Evolutionary conservation across 2,113 vertebrate species (phyloP).

Genomic region (Aythya baeri): DNA sequence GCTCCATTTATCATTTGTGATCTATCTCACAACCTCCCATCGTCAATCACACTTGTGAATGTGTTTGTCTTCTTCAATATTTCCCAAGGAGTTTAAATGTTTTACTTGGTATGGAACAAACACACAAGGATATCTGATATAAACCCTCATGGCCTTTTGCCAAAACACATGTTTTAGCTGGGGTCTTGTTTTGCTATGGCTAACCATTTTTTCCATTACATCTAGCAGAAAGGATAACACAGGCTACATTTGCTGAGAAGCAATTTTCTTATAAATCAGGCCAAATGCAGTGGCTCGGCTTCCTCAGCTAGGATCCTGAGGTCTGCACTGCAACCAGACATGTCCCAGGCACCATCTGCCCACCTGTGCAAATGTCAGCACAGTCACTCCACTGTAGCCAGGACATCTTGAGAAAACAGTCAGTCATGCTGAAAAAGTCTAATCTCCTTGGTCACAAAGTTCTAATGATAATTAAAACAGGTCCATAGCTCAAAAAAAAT

Average conservation of each 20-base stretch:
- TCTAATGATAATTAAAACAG: background rate
- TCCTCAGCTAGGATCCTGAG: conserved; percentile 28
- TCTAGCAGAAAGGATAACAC: background rate
- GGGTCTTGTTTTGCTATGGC: background rate
- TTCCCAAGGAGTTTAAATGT: background rate
- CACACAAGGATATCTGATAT: background rate
- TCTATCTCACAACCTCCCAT: background rate
- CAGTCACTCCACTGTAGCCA: conserved; percentile 21
- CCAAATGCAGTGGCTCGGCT: background rate
- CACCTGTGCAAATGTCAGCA: conserved; percentile 49
- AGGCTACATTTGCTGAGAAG: conserved; percentile 2
- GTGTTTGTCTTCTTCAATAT: background rate
- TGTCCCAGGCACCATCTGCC: conserved; percentile 47
- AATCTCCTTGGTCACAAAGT: background rate
- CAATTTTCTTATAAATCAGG: background rate
- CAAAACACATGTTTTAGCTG: conserved; percentile 2
- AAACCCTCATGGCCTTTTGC: background rate
- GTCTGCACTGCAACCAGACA: conserved; percentile 39
- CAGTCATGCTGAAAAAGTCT: conserved; percentile 38
- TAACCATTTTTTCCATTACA: conserved; percentile 4
- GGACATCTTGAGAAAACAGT: conserved; percentile 36
- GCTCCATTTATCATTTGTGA: background rate
- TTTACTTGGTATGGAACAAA: conserved; percentile 5
- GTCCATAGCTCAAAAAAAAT: background rate
- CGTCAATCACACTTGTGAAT: background rate